phyloP scores from a whole-genome alignment of 2,797 vertebrate genomes.

The Alfaro cultratus region DNA sequence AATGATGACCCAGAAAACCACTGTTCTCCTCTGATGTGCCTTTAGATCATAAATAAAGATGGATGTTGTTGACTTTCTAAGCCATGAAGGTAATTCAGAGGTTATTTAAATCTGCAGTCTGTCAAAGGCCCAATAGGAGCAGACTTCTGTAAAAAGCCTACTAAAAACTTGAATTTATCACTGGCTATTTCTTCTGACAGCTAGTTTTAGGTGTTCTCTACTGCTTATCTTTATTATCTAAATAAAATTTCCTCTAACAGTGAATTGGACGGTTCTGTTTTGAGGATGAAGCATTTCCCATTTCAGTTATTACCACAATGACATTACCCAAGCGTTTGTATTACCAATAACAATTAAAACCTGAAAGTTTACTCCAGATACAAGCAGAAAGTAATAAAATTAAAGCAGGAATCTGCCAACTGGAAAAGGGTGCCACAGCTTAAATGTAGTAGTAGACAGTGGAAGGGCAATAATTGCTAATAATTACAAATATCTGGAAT shows the following conservation, averaged over 20 bases:
- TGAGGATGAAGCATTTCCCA: background rate
- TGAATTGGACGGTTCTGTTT: background rate
- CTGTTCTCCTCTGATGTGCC: slow-evolving; percentile 4
- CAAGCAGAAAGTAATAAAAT: background rate
- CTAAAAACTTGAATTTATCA: background rate
- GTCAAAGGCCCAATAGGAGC: background rate
- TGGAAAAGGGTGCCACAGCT: background rate
- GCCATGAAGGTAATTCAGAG: background rate
- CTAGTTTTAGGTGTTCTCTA: background rate
- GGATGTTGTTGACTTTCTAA: background rate
- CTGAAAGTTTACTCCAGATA: background rate
- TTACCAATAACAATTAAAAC: background rate
- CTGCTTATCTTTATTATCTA: background rate
- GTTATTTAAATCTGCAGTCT: background rate
- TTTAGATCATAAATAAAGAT: slow-evolving; percentile 9
- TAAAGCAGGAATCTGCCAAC: background rate
- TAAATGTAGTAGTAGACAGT: background rate
- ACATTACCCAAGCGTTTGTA: background rate
- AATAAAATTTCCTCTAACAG: background rate
- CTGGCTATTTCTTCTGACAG: background rate
- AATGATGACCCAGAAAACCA: slow-evolving; percentile 21
- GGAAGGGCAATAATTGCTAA: no score
- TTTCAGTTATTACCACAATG: background rate
- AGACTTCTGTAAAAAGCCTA: background rate
- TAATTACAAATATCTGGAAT: no score